Base-by-base conservation (phyloP, 2,113 vertebrate genomes). In the Pholis gunnellus region DNA sequence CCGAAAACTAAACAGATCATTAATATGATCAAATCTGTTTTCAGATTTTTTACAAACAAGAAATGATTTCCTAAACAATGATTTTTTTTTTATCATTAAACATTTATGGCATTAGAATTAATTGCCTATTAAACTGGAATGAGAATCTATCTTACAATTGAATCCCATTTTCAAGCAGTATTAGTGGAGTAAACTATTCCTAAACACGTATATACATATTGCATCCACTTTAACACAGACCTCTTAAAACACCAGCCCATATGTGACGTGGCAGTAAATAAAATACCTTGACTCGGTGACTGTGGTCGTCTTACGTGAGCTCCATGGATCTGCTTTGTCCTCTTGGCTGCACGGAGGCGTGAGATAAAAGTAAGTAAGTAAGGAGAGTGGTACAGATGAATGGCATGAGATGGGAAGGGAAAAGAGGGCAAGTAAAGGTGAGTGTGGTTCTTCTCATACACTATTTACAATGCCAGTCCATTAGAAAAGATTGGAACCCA, bases 381-480 rank as follows among this genome's bases (percentile, higher is more conserved):
- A 42, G 59, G 64, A 74, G 66, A 25, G 65, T 7, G 17, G 69
- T 73, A 18, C 50, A 48, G 72, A 85, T 84, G 67, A 79, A 83
- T 48, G 61, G 59, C 54, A 78, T 38, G 61, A 34, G 34, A 90
- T 71, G 73, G 65, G 61, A 68, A 74, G 36, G 87, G 57, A 77
- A 90, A 69, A 68, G 54, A 64, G 86, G 83, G 44, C 89, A 90
- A 80, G 79, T 66, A 86, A 79, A 87, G 92, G 91, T 90, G 72
- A 89, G 73, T 18, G 84, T 82, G 79, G 78, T 80, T 86, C 75
- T 81, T 84, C 92, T 91, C 91, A 92, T 90, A 71, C 82, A 93
- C 72, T 90, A 93, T 94, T 94, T 90, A 92, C 77, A 63, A 63
- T 42, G 54, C 31, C 59, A 72, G 48, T 72, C 86, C 82, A 86